A percentile compares a stretch with the other conserved stretches of the same genome.
These are phyloP conservation scores for Parelbella ahira DNA, from an alignment of 2,888 invertebrate genomes.

Conservation along the genomic window DNA sequence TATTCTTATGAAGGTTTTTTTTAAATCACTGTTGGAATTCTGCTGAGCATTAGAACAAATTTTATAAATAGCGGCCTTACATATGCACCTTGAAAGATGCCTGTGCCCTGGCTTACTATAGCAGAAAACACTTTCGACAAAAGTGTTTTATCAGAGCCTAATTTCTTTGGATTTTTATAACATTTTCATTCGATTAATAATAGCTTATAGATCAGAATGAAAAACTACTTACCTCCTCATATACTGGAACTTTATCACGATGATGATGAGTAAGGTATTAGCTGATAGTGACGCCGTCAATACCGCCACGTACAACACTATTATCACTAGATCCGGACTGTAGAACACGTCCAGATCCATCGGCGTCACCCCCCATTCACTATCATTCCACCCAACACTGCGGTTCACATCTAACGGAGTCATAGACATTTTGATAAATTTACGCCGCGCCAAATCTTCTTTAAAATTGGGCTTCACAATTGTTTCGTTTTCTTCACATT, in stretches of 20 bases:
- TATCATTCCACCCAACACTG: constrained; percentile 44
- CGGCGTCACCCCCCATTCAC: constrained; percentile 43
- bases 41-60: too few relatives aligned
- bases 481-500: not conserved
- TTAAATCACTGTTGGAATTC: too few relatives aligned
- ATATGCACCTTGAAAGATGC: too few relatives aligned
- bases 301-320: constrained; percentile 83
- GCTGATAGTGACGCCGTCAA: constrained; percentile 83
- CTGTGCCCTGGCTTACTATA: too few relatives aligned
- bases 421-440: constrained; percentile 7
- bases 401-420: constrained; percentile 1
- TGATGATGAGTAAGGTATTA: constrained; percentile 84
- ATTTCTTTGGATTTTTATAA: too few relatives aligned
- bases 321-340: constrained; percentile 73
- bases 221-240: constrained; percentile 87
- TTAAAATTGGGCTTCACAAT: too few relatives aligned
- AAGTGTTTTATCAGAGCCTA: too few relatives aligned
- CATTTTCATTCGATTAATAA: too few relatives aligned
- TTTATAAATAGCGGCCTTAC: too few relatives aligned
- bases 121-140: too few relatives aligned
- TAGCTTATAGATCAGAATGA: too few relatives aligned
- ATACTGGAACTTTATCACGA: constrained; percentile 86
- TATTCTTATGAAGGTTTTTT: too few relatives aligned
- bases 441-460: not conserved
- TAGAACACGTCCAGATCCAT: constrained; percentile 65